Percentiles rank a stretch among this genome's conserved stretches.
Conservation (phyloP, 2,797 vertebrate genomes). For the Tiaroga cobitis region DNA sequence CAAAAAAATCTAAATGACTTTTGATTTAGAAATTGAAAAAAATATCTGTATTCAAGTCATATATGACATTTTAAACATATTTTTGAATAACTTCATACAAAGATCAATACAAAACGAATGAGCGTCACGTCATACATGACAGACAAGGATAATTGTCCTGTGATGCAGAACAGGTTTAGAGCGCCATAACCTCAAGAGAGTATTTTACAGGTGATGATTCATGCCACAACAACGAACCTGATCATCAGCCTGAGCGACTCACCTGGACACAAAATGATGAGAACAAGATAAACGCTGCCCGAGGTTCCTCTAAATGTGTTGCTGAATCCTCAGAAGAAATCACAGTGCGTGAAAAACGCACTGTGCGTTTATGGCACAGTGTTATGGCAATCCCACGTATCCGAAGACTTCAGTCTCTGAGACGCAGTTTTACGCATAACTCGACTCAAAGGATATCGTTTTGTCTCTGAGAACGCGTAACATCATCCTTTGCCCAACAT, state of each 20-base stretch:
- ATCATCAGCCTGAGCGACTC: slow-evolving; percentile 36
- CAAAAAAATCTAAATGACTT: background rate
- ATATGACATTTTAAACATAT: background rate
- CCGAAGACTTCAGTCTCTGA: background rate
- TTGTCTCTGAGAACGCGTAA: slow-evolving; percentile 3
- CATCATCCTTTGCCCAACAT: slow-evolving; percentile 15
- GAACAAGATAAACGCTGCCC: slow-evolving; percentile 18
- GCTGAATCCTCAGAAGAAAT: slow-evolving; percentile 25
- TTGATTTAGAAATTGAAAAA: background rate
- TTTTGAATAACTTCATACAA: background rate
- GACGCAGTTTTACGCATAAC: background rate
- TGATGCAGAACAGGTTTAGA: slow-evolving; percentile 44
- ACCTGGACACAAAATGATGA: slow-evolving; percentile 45
- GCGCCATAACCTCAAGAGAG: background rate
- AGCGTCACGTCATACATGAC: background rate
- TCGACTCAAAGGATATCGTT: background rate
- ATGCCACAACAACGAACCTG: slow-evolving; percentile 27
- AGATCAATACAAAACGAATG: background rate
- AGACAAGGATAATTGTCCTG: background rate
- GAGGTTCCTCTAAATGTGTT: slow-evolving; percentile 17
- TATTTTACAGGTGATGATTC: slow-evolving; percentile 39
- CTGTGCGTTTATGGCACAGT: too few relatives aligned
- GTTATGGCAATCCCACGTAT: background rate
- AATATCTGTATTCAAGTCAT: background rate
- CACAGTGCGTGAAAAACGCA: too few relatives aligned